Base-by-base conservation (phyloP, 2,888 invertebrate genomes). In the Pyrgus malvae region DNA sequence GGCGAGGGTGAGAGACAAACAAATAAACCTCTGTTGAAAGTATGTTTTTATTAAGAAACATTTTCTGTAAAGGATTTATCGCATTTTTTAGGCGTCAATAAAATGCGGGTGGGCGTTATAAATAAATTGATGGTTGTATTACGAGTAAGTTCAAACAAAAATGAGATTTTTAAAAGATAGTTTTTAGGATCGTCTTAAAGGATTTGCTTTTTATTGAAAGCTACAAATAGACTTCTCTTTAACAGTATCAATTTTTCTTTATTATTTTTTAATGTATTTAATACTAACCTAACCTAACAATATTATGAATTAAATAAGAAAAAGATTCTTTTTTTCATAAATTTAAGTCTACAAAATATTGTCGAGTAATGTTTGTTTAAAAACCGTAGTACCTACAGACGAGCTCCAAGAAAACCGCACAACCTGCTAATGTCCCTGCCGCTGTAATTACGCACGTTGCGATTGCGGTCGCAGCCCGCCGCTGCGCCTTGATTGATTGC, bases 1-100 rank as follows among this genome's bases (percentile, higher is more conserved):
- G 71, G 66, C 69, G 68, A 68, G 74, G 75, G 74, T 76, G 72
- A 76, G n/a, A 80, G 67, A 73, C 71, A 76, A 80, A 80, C 76
- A 83, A 81, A 84, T 84, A 86, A 67, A 67, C 29, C 25, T 60
- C 54, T 54, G 57, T 54, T 41, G 38, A 42, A 46, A 46, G 16
- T 48, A 29, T 42, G 33, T 51, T 59, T 56, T 59, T 56, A 55
- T 50, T 56, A 33, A 38, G 16, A n/a, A 5, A 6, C 38, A 38
- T 11, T 38, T 38, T 11, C 37, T n/a, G 17, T 37, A n/a, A 3
- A 7, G 17, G n/a, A n/a, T 37, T 37, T 17, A 37, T 37, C 37
- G 17, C 17, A 17, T 37, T 4, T 37, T 17, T 37, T 8, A 17
- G 16, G 37, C 37, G n/a, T 17, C 17, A 37, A 37, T 37, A 16